Evolutionary conservation across 2,797 vertebrate species (phyloP).

Genomic region (Valencia hispanica): DNA sequence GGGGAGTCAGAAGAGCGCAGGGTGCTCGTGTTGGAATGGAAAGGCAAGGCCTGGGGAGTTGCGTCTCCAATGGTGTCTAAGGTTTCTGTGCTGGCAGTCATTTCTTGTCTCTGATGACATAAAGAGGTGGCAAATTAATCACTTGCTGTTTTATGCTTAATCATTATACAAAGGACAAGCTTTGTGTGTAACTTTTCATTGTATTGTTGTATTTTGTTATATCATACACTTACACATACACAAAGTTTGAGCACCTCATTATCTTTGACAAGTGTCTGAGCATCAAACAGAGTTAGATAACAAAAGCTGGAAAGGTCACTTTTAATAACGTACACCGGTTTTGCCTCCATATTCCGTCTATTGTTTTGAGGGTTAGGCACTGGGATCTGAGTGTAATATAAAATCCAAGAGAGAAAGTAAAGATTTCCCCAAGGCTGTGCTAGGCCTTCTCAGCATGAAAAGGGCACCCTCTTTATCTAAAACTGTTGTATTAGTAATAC

Average conservation of each 20-base stretch:
- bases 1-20: conserved; percentile 86
- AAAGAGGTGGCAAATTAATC: background rate
- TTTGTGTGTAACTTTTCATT: background rate
- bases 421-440: conserved; percentile 47
- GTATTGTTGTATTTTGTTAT: background rate
- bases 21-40: conserved; percentile 86
- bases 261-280: conserved; percentile 38
- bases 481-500: conserved; percentile 69
- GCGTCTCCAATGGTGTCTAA: conserved; percentile 72
- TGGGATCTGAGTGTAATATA: conserved; percentile 37
- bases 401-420: conserved; percentile 35
- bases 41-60: conserved; percentile 89
- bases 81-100: conserved; percentile 86
- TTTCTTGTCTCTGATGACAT: conserved; percentile 83
- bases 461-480: conserved; percentile 68
- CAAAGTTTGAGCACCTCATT: conserved; percentile 38
- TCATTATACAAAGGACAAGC: background rate
- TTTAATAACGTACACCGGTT: conserved; percentile 23
- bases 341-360: conserved; percentile 25
- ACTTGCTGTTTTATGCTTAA: background rate
- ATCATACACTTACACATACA: conserved; percentile 25
- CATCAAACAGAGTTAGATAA: conserved; percentile 44
- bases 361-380: conserved; percentile 38
- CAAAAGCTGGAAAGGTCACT: conserved; percentile 51
- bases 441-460: conserved; percentile 60